Evolutionary conservation across 2,888 invertebrate species (phyloP).

Genomic region (Spisula subtruncata): DNA sequence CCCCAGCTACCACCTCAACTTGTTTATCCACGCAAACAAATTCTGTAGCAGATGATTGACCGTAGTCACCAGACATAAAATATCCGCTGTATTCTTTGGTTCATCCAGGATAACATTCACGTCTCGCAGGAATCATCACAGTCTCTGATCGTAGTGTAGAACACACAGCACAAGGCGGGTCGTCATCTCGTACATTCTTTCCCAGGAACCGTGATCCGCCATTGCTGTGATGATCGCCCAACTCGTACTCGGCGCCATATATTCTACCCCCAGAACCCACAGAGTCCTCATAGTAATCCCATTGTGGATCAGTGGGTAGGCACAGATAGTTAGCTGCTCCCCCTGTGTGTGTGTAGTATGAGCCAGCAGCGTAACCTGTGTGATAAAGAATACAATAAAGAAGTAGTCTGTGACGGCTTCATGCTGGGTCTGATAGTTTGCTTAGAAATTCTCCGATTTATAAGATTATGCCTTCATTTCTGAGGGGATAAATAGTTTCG

Average conservation of each 20-base stretch:
- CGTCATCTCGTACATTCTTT: slow-evolving; percentile 27
- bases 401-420: no score
- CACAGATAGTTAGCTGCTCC: slow-evolving; percentile 42
- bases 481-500: no score
- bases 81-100: slow-evolving; percentile 49
- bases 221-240: slow-evolving; percentile 20
- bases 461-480: no score
- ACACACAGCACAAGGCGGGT: slow-evolving; percentile 45
- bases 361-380: slow-evolving; percentile 42
- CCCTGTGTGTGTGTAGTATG: not conserved
- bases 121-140: slow-evolving; percentile 37
- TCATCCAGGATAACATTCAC: slow-evolving; percentile 46
- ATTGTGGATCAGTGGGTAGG: slow-evolving; percentile 13
- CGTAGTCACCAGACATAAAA: slow-evolving; percentile 18
- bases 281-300: not conserved
- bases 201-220: slow-evolving; percentile 32
- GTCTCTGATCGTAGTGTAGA: slow-evolving; percentile 22
- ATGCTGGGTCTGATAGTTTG: no score
- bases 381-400: no score
- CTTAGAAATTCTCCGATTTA: no score
- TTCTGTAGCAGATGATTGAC: not conserved
- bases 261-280: not conserved
- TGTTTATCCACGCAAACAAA: slow-evolving; percentile 30
- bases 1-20: slow-evolving; percentile 21
- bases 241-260: slow-evolving; percentile 46